Percentiles rank a stretch among this genome's conserved stretches.
Conservation (phyloP, 2,113 vertebrate species). For the Herpetotheres cachinnans region DNA sequence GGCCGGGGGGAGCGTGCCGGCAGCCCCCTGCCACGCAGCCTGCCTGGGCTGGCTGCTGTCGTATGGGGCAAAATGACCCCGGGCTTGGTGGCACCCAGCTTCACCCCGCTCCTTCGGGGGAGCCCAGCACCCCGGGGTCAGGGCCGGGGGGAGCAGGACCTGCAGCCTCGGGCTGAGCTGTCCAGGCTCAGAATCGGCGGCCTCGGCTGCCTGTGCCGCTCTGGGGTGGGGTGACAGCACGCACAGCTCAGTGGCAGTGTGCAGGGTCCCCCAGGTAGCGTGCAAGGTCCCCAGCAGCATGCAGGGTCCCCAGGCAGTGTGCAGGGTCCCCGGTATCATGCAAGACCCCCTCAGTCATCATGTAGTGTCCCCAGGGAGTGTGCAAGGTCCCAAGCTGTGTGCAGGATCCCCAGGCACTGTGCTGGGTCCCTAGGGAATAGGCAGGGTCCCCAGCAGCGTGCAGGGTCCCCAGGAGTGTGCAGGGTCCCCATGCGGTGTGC, state of each 20-base stretch:
- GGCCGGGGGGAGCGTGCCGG: not conserved
- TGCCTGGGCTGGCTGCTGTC: no score
- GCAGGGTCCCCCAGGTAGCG: not conserved
- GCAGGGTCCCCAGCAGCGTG: not conserved
- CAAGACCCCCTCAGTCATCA: no score
- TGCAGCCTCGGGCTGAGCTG: not conserved
- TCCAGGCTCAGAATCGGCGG: not conserved
- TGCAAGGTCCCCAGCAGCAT: not conserved
- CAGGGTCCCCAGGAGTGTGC: not conserved
- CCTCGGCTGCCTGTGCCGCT: not conserved
- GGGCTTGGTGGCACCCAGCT: not conserved
- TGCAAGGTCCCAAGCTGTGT: not conserved
- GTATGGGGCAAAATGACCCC: no score
- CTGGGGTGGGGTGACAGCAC: not conserved
- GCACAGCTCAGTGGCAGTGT: accelerated
- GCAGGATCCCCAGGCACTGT: accelerated
- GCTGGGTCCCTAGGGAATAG: not conserved
- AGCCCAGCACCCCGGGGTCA: not conserved
- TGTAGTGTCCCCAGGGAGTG: not conserved
- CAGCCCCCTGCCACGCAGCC: no score
- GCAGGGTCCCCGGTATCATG: not conserved
- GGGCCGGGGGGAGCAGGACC: not conserved
- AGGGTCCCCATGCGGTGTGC: not conserved
- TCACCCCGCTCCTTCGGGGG: not conserved
- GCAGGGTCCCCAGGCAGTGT: not conserved